These are phyloP conservation scores for Platichthys flesus DNA, from an alignment of 2,113 vertebrate genomes.

Conservation along the genomic window DNA sequence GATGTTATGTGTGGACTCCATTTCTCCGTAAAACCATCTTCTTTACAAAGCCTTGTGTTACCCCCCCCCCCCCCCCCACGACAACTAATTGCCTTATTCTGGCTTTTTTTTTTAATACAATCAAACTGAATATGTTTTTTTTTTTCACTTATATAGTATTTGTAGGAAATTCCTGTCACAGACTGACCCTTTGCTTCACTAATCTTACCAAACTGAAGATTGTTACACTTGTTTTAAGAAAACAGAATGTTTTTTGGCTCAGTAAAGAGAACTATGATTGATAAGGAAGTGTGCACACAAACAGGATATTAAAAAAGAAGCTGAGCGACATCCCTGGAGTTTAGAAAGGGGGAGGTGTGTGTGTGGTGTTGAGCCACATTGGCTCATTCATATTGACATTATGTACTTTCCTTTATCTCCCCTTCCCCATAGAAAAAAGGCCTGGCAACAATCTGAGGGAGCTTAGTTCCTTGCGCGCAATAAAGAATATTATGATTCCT, in stretches of 20 bases:
- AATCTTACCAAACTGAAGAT: background rate
- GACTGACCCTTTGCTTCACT: background rate
- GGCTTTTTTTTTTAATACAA: background rate
- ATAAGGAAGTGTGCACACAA: constrained; percentile 5
- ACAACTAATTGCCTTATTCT: background rate
- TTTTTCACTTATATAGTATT: background rate
- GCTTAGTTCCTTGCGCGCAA: constrained; percentile 81
- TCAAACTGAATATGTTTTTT: background rate
- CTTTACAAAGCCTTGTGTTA: background rate
- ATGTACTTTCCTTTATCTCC: constrained; percentile 89
- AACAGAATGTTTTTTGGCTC: background rate
- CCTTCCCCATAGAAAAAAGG: constrained; percentile 83
- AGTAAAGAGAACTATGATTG: background rate
- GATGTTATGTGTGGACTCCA: background rate
- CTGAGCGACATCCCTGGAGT: constrained; percentile 60
- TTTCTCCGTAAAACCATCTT: background rate
- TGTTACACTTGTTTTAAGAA: background rate
- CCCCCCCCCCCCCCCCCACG: no score
- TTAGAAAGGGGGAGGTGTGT: constrained; percentile 37
- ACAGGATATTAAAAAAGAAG: constrained; percentile 82
- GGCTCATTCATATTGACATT: constrained; percentile 90
- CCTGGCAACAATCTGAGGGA: constrained; percentile 83
- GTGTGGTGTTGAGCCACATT: background rate
- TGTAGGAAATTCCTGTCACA: background rate
- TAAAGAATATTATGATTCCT: constrained; percentile 92